These are phyloP conservation scores for Polymixis lichenea DNA, from an alignment of 2,888 invertebrate genomes.

Conservation along the genomic window DNA sequence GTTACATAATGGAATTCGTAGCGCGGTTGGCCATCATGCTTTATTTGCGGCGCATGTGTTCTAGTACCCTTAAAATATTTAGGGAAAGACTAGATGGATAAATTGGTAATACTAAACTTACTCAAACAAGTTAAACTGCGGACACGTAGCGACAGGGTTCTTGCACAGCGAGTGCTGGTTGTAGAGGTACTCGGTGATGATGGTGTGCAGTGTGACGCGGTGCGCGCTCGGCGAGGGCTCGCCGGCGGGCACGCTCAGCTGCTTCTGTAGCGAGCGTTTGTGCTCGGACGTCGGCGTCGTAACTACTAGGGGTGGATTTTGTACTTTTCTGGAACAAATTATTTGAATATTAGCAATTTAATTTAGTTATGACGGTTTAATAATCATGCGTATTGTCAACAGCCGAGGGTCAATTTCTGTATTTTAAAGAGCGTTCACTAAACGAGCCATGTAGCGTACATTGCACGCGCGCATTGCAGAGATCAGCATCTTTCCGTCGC, in stretches of 20 bases:
- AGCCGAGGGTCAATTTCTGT: background rate
- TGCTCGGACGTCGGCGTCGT: slow-evolving; percentile 69
- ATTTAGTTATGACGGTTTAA: no score
- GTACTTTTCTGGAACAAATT: slow-evolving; percentile 78
- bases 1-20: no score
- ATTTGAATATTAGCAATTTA: no score
- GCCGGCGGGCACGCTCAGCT: slow-evolving; percentile 80
- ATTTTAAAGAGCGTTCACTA: background rate
- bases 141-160: slow-evolving; percentile 99
- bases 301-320: slow-evolving; percentile 62
- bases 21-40: no score
- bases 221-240: slow-evolving; percentile 77
- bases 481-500: no score
- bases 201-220: slow-evolving; percentile 95
- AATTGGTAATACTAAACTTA: slow-evolving; percentile 69
- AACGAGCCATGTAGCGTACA: no score
- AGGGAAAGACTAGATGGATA: no score
- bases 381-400: background rate
- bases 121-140: slow-evolving; percentile 98
- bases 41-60: no score
- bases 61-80: no score
- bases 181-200: slow-evolving; percentile 98
- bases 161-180: slow-evolving; percentile 99
- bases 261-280: slow-evolving; percentile 90
- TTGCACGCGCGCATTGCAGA: no score